Percentiles rank a stretch among this genome's conserved stretches.
Evolutionary conservation across 2,888 invertebrate genomes (phyloP).

Genomic region (Phorcus lineatus): DNA sequence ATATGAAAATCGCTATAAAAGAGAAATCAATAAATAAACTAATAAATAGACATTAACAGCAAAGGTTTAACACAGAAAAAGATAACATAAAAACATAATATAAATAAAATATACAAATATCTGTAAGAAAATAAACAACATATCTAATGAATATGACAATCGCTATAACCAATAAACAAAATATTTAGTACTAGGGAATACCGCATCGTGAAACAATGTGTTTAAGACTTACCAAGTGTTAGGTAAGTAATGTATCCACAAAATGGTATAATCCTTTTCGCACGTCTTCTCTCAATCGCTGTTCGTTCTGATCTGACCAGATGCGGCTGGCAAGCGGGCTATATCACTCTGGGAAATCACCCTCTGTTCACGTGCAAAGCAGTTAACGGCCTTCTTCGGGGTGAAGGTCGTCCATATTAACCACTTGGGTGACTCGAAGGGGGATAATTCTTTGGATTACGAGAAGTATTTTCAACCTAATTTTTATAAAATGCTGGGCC

Average conservation of each 20-base stretch:
- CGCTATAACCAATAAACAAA: too few relatives aligned
- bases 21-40: too few relatives aligned
- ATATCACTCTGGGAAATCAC: conserved; percentile 46
- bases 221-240: background rate
- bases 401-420: conserved; percentile 25
- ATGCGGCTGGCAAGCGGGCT: conserved; percentile 25
- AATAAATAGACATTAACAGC: too few relatives aligned
- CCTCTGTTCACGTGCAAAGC: conserved; percentile 51
- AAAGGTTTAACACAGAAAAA: too few relatives aligned
- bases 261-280: background rate
- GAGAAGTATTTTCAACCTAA: background rate
- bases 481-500: background rate
- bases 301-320: background rate
- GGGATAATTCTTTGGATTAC: background rate
- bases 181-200: background rate
- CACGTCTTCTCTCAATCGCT: background rate
- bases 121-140: too few relatives aligned
- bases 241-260: background rate
- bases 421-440: conserved; percentile 26
- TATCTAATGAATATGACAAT: too few relatives aligned
- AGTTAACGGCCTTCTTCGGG: conserved; percentile 27
- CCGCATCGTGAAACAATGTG: background rate
- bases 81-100: too few relatives aligned
- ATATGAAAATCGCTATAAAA: too few relatives aligned
- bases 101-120: too few relatives aligned